Evolutionary conservation across 2,113 vertebrate species (phyloP).

Genomic region (Protobothrops flavoviridis): DNA sequence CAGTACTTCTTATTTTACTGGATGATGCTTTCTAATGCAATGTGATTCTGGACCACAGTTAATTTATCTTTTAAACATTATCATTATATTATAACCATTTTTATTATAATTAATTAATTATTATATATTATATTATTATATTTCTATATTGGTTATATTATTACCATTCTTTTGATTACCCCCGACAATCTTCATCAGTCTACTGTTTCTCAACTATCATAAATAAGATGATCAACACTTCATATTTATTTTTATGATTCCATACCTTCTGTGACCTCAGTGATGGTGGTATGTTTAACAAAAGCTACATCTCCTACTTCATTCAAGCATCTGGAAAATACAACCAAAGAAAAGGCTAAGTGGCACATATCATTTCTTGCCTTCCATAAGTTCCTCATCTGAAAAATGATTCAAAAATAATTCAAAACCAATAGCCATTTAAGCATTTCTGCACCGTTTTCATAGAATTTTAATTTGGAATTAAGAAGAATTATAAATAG

Average conservation of each 20-base stretch:
- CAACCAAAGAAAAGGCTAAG: neutral
- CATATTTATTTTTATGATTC: neutral
- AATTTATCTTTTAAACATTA: neutral
- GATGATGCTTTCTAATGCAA: neutral
- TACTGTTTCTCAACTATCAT: neutral
- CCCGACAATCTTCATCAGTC: neutral
- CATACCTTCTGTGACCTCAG: constrained; percentile 75
- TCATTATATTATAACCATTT: neutral
- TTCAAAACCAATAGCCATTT: neutral
- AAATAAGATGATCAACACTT: neutral
- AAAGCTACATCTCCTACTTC: constrained; percentile 81
- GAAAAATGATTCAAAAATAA: neutral
- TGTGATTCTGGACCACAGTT: neutral
- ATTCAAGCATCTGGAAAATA: constrained; percentile 74
- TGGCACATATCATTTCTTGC: neutral
- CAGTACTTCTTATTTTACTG: neutral
- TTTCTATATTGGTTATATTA: neutral
- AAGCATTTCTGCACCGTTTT: neutral
- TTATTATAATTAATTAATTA: neutral
- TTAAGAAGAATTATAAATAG: neutral
- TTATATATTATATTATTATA: no score
- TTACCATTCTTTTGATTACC: neutral
- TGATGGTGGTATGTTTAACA: constrained; percentile 76
- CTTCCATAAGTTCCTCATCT: neutral
- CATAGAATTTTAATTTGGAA: neutral